Evolutionary conservation across 2,888 invertebrate genomes (phyloP).

Genomic region (Meghimatium bilineatum): DNA sequence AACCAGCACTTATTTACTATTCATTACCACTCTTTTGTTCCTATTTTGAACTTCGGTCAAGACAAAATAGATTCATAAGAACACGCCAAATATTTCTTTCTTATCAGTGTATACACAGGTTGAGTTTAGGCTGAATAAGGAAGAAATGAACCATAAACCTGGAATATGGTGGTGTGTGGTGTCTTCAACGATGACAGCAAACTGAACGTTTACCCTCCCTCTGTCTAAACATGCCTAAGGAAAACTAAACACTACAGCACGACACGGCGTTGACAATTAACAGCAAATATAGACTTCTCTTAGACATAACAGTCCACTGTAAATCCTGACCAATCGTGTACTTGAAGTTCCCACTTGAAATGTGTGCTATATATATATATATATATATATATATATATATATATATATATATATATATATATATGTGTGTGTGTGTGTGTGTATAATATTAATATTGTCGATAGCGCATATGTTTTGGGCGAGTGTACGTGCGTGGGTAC

Average conservation of each 20-base stretch:
- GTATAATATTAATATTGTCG: no score
- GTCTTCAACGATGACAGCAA: neutral
- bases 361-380: no score
- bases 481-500: no score
- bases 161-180: neutral
- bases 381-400: no score
- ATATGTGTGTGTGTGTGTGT: no score
- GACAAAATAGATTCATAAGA: neutral
- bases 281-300: neutral
- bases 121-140: neutral
- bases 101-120: neutral
- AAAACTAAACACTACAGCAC: neutral
- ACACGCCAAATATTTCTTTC: neutral
- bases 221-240: neutral
- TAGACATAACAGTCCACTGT: neutral
- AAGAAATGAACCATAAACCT: neutral
- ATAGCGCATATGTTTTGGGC: no score
- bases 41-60: no score
- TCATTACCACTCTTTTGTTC: no score
- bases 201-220: neutral
- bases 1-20: no score
- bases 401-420: no score
- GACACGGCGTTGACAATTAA: neutral
- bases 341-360: no score
- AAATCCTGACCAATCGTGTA: no score